Evolutionary conservation across 2,113 vertebrate genomes (phyloP).

Genomic region (Pagrus major): DNA sequence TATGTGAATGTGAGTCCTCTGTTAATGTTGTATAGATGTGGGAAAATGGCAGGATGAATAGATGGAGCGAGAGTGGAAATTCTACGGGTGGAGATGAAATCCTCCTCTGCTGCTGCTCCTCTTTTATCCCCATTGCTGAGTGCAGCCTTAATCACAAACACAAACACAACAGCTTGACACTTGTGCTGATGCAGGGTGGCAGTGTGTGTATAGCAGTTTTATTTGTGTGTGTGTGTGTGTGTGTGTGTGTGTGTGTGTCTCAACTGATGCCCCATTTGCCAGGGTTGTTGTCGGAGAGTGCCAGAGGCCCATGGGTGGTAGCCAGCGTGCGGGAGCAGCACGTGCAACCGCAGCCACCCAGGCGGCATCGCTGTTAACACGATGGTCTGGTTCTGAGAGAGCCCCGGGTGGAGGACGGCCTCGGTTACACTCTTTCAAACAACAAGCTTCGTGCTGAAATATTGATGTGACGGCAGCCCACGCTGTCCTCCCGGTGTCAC

Average conservation of each 20-base stretch:
- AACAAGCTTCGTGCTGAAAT: slow-evolving; percentile 55
- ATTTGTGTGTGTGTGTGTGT: slow-evolving; percentile 12
- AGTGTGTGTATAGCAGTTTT: slow-evolving; percentile 15
- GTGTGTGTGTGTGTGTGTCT: slow-evolving; percentile 6
- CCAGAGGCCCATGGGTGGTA: slow-evolving; percentile 48
- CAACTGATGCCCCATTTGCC: slow-evolving; percentile 32
- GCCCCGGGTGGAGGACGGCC: slow-evolving; percentile 44
- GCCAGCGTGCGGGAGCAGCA: slow-evolving; percentile 44
- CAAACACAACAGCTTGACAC: slow-evolving; percentile 35
- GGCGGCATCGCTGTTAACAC: slow-evolving; percentile 36
- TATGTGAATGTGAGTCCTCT: neutral
- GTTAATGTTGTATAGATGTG: neutral
- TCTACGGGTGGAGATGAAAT: slow-evolving; percentile 28
- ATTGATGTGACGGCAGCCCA: slow-evolving; percentile 51
- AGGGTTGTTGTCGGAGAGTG: slow-evolving; percentile 32
- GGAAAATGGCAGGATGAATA: neutral
- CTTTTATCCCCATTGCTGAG: slow-evolving; percentile 10
- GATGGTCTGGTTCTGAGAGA: slow-evolving; percentile 42
- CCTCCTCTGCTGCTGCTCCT: slow-evolving; percentile 26
- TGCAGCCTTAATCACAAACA: slow-evolving; percentile 49
- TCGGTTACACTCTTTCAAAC: slow-evolving; percentile 41
- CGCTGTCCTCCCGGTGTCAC: slow-evolving; percentile 39
- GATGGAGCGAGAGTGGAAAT: neutral
- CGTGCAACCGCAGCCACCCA: slow-evolving; percentile 45
- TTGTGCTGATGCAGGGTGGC: slow-evolving; percentile 48